These are phyloP conservation scores for Elysia crispata DNA, from an alignment of 2,888 invertebrate species.

Conservation along the genomic window DNA sequence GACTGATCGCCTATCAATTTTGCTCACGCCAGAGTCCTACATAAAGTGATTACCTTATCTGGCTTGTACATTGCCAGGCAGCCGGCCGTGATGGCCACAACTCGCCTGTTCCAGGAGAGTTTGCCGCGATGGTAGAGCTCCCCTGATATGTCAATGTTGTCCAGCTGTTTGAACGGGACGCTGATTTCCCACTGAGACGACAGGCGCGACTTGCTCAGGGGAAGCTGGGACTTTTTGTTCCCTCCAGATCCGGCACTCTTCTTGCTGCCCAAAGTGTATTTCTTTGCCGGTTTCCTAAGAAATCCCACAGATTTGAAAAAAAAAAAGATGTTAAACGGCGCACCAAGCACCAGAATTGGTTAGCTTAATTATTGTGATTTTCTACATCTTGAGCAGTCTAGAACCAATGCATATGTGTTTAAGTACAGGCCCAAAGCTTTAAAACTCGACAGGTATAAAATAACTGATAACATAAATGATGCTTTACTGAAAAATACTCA, in stretches of 20 bases:
- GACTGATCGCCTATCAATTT: no score
- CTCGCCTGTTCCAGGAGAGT: slow-evolving; percentile 68
- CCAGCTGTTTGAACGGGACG: slow-evolving; percentile 62
- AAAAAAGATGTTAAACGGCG: not conserved
- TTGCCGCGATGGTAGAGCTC: slow-evolving; percentile 69
- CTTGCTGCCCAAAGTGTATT: slow-evolving; percentile 51
- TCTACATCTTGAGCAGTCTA: no score
- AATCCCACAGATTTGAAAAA: not conserved
- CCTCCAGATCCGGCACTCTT: slow-evolving; percentile 17
- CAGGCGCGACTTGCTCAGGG: slow-evolving; percentile 56
- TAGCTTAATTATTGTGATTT: no score
- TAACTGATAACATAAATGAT: no score
- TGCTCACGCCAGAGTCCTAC: no score
- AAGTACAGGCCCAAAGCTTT: no score
- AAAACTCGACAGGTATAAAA: no score
- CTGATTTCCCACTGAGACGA: slow-evolving; percentile 62
- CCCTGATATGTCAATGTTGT: slow-evolving; percentile 64
- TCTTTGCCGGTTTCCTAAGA: slow-evolving; percentile 60
- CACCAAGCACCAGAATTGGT: no score
- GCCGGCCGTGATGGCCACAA: slow-evolving; percentile 66
- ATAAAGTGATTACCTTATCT: no score
- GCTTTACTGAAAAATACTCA: no score
- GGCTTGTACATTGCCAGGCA: no score
- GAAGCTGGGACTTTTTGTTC: slow-evolving; percentile 26
- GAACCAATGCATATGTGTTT: no score